Evolutionary conservation across 2,797 vertebrate species (phyloP).

Genomic region (Catamblyrhynchus diadema): DNA sequence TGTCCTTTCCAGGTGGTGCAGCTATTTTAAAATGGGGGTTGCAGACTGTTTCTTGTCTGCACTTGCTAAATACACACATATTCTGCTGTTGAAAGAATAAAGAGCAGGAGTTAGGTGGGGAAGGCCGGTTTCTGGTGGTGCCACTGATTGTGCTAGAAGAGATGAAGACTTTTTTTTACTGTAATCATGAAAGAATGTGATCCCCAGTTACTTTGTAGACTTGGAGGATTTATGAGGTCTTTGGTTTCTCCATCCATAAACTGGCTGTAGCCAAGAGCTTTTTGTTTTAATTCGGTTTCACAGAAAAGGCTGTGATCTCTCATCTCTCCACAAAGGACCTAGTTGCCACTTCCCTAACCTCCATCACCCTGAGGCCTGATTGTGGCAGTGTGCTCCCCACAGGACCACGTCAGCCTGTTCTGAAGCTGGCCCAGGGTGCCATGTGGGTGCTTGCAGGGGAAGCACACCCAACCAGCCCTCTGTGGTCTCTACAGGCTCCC

Average conservation of each 20-base stretch:
- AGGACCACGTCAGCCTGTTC: background rate
- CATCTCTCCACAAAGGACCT: background rate
- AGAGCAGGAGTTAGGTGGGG: background rate
- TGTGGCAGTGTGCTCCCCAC: rapidly evolving
- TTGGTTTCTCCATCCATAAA: background rate
- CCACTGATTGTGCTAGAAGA: background rate
- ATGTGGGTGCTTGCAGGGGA: background rate
- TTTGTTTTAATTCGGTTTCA: background rate
- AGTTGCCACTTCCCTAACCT: background rate
- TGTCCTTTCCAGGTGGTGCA: background rate
- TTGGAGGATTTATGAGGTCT: background rate
- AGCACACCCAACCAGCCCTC: background rate
- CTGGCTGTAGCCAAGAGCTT: background rate
- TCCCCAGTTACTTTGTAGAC: background rate
- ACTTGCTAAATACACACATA: background rate
- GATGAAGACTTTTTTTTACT: background rate
- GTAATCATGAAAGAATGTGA: background rate
- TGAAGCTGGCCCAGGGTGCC: background rate
- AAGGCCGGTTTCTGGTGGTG: background rate
- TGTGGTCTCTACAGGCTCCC: background rate
- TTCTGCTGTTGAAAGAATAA: background rate
- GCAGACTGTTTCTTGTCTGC: background rate
- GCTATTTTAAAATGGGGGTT: background rate
- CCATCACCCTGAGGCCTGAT: background rate
- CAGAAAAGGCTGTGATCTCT: background rate